Base-by-base conservation (phyloP, 2,797 vertebrate species). In the Esox lucius region DNA sequence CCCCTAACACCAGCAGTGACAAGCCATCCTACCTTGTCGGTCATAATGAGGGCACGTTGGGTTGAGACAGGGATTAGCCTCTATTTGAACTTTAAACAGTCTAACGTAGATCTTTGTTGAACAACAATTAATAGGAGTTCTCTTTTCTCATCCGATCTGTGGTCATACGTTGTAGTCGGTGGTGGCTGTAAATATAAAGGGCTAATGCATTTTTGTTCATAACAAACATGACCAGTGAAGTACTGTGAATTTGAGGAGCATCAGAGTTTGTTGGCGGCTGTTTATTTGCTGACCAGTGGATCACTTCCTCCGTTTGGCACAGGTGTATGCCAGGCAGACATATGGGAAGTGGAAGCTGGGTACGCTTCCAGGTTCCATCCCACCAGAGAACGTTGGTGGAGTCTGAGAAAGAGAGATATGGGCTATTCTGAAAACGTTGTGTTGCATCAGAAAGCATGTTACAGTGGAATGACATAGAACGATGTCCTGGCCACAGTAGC, bases 211-310 rank as follows among this genome's bases (percentile, higher is more conserved):
- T 61, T 24, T 61, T 56, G 5, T 16, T 19, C 5, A n/a, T n/a
- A 53, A 51, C 17, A 19, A 53, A 53, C 51, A n/a, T 19, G 51
- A 53, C 19, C 5, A 53, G 19, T 51, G 49, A 51, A 51, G 49
- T 16, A 51, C 49, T 5, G 51, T 1, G 19, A n/a, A 67, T 16
- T 67, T 46, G 35, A 68, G 67, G 67, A 68, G 67, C 39, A 22
- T 39, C 42, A 68, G 42, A 35, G 67, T 68, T 24, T 4, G n/a
- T 46, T 39, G 65, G 28, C 42, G 42, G 68, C 35, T 28, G 69
- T 48, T 70, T 26, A 70, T 70, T 70, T 70, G 46, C 42, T 70
- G 69, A 70, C 48, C 69, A 19, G 48, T 53, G 69, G 69, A 70
- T 53, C 46, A 28, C 69, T 53, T 33, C 69, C 48, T 70, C 1